Percentiles rank a stretch among this genome's conserved stretches.
Conservation (phyloP, 2,888 invertebrate genomes). For the Luffia ferchaultella region DNA sequence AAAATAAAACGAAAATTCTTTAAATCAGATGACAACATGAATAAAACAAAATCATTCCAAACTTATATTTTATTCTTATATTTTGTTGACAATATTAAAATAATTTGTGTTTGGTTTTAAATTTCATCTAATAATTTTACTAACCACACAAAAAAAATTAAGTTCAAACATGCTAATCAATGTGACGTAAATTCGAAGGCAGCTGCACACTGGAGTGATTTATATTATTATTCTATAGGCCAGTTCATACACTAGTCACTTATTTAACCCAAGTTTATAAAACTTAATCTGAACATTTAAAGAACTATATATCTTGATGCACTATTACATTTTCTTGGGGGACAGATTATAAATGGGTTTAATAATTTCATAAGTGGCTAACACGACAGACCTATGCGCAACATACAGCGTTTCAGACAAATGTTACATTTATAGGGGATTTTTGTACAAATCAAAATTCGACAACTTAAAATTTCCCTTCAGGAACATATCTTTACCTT, state of each 20-base stretch:
- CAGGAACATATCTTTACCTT: neutral
- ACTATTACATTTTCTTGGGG: neutral
- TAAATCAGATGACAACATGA: too few species aligned
- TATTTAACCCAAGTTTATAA: too few species aligned
- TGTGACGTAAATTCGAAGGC: too few species aligned
- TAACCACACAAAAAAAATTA: neutral
- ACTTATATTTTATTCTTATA: neutral
- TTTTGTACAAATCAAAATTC: neutral
- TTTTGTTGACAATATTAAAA: neutral
- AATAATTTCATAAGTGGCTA: too few species aligned
- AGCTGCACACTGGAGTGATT: too few species aligned
- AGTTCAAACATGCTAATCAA: neutral
- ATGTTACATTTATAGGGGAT: neutral
- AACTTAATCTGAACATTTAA: too few species aligned
- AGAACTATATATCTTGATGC: too few species aligned
- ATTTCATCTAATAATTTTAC: neutral
- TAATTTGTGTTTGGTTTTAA: neutral
- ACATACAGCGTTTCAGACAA: neutral
- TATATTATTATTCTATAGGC: too few species aligned
- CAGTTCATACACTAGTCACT: too few species aligned
- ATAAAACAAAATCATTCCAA: neutral
- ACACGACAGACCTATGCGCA: neutral
- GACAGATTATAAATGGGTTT: too few species aligned
- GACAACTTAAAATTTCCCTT: neutral
- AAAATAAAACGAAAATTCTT: too few species aligned